A percentile compares a stretch with the other conserved stretches of the same genome.
These are phyloP conservation scores for Dryomyza anilis DNA, from an alignment of 2,888 invertebrate genomes.

Conservation along the genomic window DNA sequence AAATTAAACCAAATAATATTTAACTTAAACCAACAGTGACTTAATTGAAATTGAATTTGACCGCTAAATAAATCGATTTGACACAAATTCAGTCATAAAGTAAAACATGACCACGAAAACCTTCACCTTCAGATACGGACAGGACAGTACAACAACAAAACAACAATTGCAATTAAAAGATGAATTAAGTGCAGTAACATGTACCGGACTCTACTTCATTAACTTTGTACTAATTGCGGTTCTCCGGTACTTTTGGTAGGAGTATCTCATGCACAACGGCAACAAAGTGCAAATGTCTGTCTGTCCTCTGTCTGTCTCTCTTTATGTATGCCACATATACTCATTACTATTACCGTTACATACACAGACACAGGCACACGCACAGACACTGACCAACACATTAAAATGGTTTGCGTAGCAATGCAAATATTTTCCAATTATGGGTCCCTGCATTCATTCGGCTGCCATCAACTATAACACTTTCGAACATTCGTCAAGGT, in stretches of 20 bases:
- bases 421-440: slow-evolving; percentile 28
- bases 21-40: no score
- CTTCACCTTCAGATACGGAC: no score
- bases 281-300: neutral
- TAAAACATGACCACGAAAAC: neutral
- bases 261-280: neutral
- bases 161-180: neutral
- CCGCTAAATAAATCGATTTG: no score
- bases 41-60: no score
- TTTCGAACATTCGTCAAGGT: slow-evolving; percentile 26
- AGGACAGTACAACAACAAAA: no score
- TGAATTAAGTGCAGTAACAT: neutral
- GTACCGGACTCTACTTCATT: neutral
- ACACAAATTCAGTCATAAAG: no score
- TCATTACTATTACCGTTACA: no score
- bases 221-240: slow-evolving; percentile 1
- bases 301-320: no score
- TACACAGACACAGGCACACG: neutral
- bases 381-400: neutral
- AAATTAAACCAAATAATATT: no score
- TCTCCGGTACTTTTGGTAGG: neutral
- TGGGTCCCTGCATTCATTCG: neutral
- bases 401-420: slow-evolving; percentile 4
- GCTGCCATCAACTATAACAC: neutral
- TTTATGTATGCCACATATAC: no score